These are phyloP conservation scores for Acanthosoma haemorrhoidale DNA, from an alignment of 2,888 invertebrate species.

Conservation along the genomic window DNA sequence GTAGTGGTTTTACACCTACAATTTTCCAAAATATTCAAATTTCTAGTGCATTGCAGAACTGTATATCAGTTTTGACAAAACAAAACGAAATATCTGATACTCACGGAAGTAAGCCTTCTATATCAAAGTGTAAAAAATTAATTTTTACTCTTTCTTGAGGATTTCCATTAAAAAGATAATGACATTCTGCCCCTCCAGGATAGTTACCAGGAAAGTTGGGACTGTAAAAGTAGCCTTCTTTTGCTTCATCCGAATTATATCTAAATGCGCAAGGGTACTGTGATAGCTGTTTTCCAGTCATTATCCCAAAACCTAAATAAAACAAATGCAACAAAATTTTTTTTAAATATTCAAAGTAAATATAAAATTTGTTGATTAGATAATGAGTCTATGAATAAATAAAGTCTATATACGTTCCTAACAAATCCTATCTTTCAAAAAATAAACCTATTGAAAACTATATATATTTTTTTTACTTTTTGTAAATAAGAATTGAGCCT, in stretches of 20 bases:
- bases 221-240: slow-evolving; percentile 75
- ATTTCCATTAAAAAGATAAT: slow-evolving; percentile 82
- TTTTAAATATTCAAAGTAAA: not conserved
- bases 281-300: slow-evolving; percentile 69
- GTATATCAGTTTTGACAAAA: too few relatives aligned
- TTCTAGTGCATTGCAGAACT: too few relatives aligned
- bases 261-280: slow-evolving; percentile 80
- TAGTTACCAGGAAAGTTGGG: slow-evolving; percentile 89
- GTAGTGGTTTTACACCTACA: slow-evolving; percentile 80
- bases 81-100: slow-evolving; percentile 45
- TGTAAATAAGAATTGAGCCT: slow-evolving; percentile 79
- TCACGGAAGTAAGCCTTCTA: slow-evolving; percentile 92
- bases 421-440: too few relatives aligned
- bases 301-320: slow-evolving; percentile 78
- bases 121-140: slow-evolving; percentile 85
- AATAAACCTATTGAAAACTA: not conserved
- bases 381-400: too few relatives aligned
- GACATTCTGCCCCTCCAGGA: slow-evolving; percentile 82
- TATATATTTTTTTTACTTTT: slow-evolving; percentile 60
- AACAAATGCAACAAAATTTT: not conserved
- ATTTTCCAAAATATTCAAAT: too few relatives aligned
- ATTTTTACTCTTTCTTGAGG: slow-evolving; percentile 72
- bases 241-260: slow-evolving; percentile 52
- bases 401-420: too few relatives aligned
- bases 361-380: too few relatives aligned